Base-by-base conservation (phyloP, 2,113 vertebrate genomes). In the Pseudorasbora parva region DNA sequence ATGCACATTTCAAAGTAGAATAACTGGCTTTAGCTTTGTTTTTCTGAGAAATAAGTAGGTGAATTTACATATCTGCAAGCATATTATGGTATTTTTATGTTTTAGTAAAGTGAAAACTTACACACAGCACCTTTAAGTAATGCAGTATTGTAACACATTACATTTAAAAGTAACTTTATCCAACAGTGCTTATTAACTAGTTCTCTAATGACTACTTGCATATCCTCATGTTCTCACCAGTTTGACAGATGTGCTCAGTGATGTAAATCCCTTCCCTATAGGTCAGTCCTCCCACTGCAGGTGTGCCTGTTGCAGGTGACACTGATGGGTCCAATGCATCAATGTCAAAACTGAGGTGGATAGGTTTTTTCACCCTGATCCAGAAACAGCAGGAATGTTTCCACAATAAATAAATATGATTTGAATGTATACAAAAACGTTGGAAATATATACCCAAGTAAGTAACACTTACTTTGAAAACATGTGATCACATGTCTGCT, bases 291-390 rank as follows among this genome's bases (percentile, higher is more conserved):
- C 95, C 95, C 0, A 80, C 82, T 15, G 90, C 93, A 12, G 94
- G 93, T 0, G 94, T 95, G 9, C 94, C 94, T 0, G 94, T 95
- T 2, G 94, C 94, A 3, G 93, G 93, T 71, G 94, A 88, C 68
- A 95, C 60, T 0, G 89, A 86, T 0, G 95, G 94, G 72, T 95
- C 94, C 3, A 95, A 87, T n/a, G 93, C 94, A 1, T 95, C 94
- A 0, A 95, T 90, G 86, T 95, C 94, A 2, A 91, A 95, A 89
- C 94, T 95, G 75, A 95, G 89, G 83, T 95, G 95, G 57, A 95
- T 93, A 0, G 93, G 93, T 64, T 91, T 94, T 84, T 93, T 93
- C 78, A 43, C 90, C 27, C 94, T 95, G 84, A 15, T 57, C 21
- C 69, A 75, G 33, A 25, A 82, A 33, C 68, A 51, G 57, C 5